Evolutionary conservation across 2,888 invertebrate genomes (phyloP).

Genomic region (Harpalus rubripes): DNA sequence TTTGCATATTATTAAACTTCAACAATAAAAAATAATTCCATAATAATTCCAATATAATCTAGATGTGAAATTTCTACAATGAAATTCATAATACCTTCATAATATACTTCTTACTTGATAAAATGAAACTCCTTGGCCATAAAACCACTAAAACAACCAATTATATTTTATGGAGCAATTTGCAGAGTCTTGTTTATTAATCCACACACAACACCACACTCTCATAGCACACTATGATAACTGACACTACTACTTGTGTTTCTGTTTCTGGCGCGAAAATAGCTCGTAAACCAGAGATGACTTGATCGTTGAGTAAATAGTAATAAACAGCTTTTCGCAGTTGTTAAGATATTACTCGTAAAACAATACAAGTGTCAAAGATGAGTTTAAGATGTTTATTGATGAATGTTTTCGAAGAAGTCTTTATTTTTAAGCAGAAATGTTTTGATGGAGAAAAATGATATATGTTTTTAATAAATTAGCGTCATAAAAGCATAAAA

Average conservation of each 20-base stretch:
- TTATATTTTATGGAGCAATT: conserved; percentile 56
- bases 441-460: conserved; percentile 5
- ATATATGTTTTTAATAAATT: background rate
- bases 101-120: background rate
- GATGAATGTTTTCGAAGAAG: background rate
- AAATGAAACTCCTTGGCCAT: conserved; percentile 27
- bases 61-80: background rate
- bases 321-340: conserved; percentile 35
- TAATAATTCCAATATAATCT: no score
- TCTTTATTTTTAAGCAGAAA: background rate
- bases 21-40: no score
- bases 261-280: conserved; percentile 28
- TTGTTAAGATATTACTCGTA: conserved; percentile 32
- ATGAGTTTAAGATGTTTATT: conserved; percentile 6
- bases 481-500: background rate
- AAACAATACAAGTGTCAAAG: conserved; percentile 5
- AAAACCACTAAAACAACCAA: conserved; percentile 39
- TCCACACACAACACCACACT: conserved; percentile 27
- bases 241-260: conserved; percentile 39
- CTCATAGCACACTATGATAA: conserved; percentile 22
- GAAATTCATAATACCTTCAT: background rate
- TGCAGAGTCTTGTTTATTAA: conserved; percentile 10
- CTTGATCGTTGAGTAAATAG: conserved; percentile 50
- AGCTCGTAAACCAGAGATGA: conserved; percentile 42
- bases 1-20: no score